Evolutionary conservation across 2,888 invertebrate species (phyloP).

Genomic region (Fabriciana adippe): DNA sequence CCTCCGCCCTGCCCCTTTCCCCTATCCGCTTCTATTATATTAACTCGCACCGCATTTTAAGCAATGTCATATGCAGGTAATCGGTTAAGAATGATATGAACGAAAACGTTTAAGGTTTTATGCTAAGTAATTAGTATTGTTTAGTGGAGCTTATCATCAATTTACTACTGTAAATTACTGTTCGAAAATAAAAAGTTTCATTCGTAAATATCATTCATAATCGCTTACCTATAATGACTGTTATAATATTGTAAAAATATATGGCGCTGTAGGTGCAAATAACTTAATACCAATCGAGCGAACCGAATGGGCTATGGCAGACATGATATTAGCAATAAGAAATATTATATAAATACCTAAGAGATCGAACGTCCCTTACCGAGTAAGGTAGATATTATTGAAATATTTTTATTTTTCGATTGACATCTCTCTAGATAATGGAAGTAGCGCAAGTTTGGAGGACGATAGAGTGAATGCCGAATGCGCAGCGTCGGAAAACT

Average conservation of each 20-base stretch:
- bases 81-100: conserved; percentile 1
- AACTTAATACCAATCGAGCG: conserved; percentile 52
- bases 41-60: conserved; percentile 63
- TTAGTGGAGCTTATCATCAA: too few species aligned
- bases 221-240: conserved; percentile 14
- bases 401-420: conserved; percentile 75
- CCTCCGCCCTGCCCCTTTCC: conserved; percentile 39
- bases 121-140: background rate
- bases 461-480: conserved; percentile 25
- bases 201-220: conserved; percentile 9
- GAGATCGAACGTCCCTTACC: conserved; percentile 82
- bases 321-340: conserved; percentile 79
- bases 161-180: too few species aligned
- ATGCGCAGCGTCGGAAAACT: conserved; percentile 28
- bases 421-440: conserved; percentile 69
- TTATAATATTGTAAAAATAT: conserved; percentile 45
- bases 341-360: conserved; percentile 74
- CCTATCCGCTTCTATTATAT: conserved; percentile 65
- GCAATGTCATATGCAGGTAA: conserved; percentile 30
- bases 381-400: conserved; percentile 80
- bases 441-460: conserved; percentile 50
- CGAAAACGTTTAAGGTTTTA: conserved; percentile 1
- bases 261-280: conserved; percentile 55
- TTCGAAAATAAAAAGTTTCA: background rate
- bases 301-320: conserved; percentile 70